A percentile compares a stretch with the other conserved stretches of the same genome.
phyloP scores from a whole-genome alignment of 2,797 vertebrate genomes.

The Gambelia wislizenii region DNA sequence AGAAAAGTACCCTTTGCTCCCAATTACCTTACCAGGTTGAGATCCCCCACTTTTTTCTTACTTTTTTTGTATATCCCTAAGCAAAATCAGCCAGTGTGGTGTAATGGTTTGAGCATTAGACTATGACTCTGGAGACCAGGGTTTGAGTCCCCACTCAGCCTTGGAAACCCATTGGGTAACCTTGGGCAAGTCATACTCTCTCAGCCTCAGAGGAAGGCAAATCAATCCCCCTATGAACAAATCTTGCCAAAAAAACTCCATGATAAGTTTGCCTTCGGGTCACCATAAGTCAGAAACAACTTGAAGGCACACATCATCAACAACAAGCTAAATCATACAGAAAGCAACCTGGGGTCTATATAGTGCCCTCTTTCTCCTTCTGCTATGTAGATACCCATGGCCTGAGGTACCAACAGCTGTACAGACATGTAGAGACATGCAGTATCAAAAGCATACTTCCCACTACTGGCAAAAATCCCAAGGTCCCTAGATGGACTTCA shows the following conservation, averaged over 20 bases:
- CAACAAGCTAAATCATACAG: background rate
- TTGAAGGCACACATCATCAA: no score
- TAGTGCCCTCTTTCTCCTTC: background rate
- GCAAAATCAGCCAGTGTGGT: no score
- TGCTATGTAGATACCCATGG: background rate
- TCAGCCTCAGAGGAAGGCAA: no score
- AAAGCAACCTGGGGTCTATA: background rate
- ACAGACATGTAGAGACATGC: background rate
- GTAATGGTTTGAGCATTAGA: background rate
- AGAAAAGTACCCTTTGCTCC: background rate
- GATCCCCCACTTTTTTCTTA: background rate
- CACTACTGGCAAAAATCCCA: background rate
- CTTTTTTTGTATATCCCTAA: no score
- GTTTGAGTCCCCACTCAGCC: no score
- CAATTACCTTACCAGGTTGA: background rate
- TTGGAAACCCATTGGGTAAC: no score
- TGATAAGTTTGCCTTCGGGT: no score
- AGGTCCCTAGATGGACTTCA: conserved; percentile 6
- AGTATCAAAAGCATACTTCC: background rate
- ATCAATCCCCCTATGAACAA: no score
- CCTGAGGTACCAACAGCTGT: background rate
- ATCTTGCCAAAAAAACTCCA: no score
- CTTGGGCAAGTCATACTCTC: no score
- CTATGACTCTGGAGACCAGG: no score
- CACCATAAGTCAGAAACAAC: no score